A percentile compares a stretch with the other conserved stretches of the same genome.
Evolutionary conservation across 1,140 invertebrate species (phyloP).

Genomic region (Dufourea novaeangliae): DNA sequence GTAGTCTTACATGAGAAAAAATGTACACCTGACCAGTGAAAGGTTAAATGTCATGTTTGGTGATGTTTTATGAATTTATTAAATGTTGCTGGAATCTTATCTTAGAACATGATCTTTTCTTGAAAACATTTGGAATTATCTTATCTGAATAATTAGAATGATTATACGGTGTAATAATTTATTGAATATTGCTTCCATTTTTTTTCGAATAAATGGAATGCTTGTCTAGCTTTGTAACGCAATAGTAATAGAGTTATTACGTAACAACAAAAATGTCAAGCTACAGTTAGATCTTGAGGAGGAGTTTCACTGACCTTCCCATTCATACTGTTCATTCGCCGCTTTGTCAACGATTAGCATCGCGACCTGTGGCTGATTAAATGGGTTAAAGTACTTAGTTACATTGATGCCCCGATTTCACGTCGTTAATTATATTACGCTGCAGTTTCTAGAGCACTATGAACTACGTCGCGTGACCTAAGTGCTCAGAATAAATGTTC

Average conservation of each 20-base stretch:
- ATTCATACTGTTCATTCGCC: background rate
- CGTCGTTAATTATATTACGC: constrained; percentile 16
- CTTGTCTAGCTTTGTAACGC: background rate
- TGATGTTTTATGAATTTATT: too few relatives aligned
- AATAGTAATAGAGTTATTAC: background rate
- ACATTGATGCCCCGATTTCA: constrained; percentile 24
- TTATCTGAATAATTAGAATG: too few relatives aligned
- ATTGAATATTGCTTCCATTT: too few relatives aligned
- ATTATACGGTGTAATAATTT: too few relatives aligned
- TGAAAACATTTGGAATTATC: too few relatives aligned
- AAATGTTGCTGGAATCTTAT: too few relatives aligned
- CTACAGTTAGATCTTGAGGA: constrained; percentile 12
- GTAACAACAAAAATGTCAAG: background rate
- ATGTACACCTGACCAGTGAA: too few relatives aligned
- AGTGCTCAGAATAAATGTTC: background rate
- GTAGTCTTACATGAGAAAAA: too few relatives aligned
- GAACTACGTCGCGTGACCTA: background rate
- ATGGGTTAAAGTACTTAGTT: constrained; percentile 2
- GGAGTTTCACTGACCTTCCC: constrained; percentile 1
- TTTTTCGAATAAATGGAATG: background rate
- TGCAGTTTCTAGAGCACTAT: background rate
- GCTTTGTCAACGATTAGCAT: background rate
- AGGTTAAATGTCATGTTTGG: too few relatives aligned
- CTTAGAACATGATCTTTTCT: too few relatives aligned
- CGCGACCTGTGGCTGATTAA: constrained; percentile 14